Base-by-base conservation (phyloP, 1,140 invertebrate species). In the Macrobrachium rosenbergii region DNA sequence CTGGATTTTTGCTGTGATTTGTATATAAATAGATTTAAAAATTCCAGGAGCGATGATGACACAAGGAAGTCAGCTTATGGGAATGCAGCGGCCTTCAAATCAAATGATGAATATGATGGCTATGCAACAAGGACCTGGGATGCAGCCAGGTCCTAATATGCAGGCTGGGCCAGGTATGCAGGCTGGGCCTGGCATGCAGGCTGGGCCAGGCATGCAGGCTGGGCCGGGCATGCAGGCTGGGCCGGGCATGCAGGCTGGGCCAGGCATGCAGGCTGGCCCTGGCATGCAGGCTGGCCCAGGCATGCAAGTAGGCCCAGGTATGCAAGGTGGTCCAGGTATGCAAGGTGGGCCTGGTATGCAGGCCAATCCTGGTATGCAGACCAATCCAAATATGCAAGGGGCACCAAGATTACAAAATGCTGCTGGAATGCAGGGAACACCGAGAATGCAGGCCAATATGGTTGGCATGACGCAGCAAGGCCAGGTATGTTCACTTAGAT, bases 101-200 rank as follows among this genome's bases (percentile, higher is more conserved):
- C 88, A 87, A 82, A 89, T 89, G 88, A 89, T 89, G 88, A 83
- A 87, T 28, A 89, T 89, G 58, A 89, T 89, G 88, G 80, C 88
- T 21, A 89, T 89, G 88, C 86, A 88, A 63, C 86, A 88, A 62
- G 78, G 77, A 14, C 81, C 86, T 17, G 86, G 86, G 12, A 87
- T 87, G 86, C 78, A 82, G 45, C 28, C 63, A 2, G 86, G 86
- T 19, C 78, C 86, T 23, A 52, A 52, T 19, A 86, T 86, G 83
- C 83, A 86, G 37, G 45, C 75, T 64, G 83, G 75, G 12, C 75
- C 83, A 59, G 88, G 84, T 10, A 87, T 82, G 75, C 79, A 83
- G 43, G 83, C 67, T 12, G 78, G 69, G 14, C 83, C 88, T 23
- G 81, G 84, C 19, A 83, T 89, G 84, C 83, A 83, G 45, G 45